Percentiles rank a stretch among this genome's conserved stretches.
phyloP scores from a whole-genome alignment of 2,888 invertebrate species.

The Hyles lineata region DNA sequence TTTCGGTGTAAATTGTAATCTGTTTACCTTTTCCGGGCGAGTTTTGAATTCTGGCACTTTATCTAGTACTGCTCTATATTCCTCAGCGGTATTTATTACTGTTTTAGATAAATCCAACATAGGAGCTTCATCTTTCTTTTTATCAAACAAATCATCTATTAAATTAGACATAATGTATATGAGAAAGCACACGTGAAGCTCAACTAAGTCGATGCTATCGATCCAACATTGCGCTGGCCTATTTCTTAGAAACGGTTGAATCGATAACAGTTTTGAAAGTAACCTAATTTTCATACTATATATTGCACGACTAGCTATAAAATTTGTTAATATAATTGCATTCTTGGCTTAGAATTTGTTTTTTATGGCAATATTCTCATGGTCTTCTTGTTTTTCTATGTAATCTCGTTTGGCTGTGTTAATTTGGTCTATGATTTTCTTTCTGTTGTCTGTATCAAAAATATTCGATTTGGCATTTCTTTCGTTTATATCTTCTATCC shows the following conservation, averaged over 20 bases:
- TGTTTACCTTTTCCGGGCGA: constrained; percentile 90
- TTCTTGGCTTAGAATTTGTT: constrained; percentile 52
- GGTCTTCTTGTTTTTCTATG: constrained; percentile 62
- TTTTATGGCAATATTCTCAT: constrained; percentile 58
- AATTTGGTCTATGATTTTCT: constrained; percentile 71
- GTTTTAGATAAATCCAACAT: constrained; percentile 94
- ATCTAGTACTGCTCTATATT: constrained; percentile 92
- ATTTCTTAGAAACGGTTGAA: constrained; percentile 65
- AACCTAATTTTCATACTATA: constrained; percentile 65
- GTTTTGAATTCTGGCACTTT: constrained; percentile 96
- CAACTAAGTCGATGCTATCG: constrained; percentile 54
- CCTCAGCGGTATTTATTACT: constrained; percentile 91
- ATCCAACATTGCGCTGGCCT: constrained; percentile 57
- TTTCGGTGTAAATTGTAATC: background rate
- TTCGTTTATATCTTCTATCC: constrained; percentile 73
- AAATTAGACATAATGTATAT: constrained; percentile 82
- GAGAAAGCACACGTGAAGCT: constrained; percentile 52
- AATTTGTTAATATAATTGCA: constrained; percentile 43
- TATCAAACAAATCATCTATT: constrained; percentile 92
- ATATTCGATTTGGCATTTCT: constrained; percentile 63
- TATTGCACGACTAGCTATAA: constrained; percentile 64
- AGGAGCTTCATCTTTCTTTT: constrained; percentile 93
- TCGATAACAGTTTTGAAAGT: constrained; percentile 62
- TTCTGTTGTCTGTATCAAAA: constrained; percentile 70
- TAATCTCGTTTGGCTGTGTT: constrained; percentile 69